Evolutionary conservation across 2,113 vertebrate species (phyloP).

Genomic region (Alouatta palliata): DNA sequence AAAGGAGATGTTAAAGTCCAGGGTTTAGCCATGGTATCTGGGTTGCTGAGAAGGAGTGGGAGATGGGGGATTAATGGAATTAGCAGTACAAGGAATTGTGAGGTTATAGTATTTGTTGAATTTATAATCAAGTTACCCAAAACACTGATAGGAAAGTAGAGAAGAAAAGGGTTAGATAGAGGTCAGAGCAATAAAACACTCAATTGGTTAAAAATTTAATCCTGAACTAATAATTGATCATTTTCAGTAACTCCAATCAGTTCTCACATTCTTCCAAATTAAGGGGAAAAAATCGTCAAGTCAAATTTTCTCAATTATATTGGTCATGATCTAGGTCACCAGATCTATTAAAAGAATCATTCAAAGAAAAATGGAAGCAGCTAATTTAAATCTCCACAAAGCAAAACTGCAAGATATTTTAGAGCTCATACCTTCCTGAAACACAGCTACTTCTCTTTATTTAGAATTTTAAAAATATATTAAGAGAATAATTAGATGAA

Average conservation of each 20-base stretch:
- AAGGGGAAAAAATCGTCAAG: background rate
- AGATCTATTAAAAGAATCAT: conserved; percentile 7
- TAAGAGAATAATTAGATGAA: background rate
- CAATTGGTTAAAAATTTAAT: background rate
- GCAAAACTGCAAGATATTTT: background rate
- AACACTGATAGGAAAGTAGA: background rate
- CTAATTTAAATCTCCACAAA: conserved; percentile 5
- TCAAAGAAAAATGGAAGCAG: conserved; percentile 22
- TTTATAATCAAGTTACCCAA: background rate
- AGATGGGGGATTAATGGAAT: background rate
- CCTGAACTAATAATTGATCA: background rate
- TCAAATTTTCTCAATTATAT: background rate
- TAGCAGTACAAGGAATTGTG: background rate
- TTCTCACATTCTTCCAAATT: conserved; percentile 8
- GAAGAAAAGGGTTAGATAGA: background rate
- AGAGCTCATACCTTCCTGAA: background rate
- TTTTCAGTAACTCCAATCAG: background rate
- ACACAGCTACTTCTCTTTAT: background rate
- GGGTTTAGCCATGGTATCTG: background rate
- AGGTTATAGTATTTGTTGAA: background rate
- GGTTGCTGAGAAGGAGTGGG: background rate
- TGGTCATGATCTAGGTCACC: conserved; percentile 31
- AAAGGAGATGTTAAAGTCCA: background rate
- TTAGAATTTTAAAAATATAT: background rate
- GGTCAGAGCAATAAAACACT: background rate